phyloP scores from a whole-genome alignment of 2,113 vertebrate species.

The Motacilla alba region DNA sequence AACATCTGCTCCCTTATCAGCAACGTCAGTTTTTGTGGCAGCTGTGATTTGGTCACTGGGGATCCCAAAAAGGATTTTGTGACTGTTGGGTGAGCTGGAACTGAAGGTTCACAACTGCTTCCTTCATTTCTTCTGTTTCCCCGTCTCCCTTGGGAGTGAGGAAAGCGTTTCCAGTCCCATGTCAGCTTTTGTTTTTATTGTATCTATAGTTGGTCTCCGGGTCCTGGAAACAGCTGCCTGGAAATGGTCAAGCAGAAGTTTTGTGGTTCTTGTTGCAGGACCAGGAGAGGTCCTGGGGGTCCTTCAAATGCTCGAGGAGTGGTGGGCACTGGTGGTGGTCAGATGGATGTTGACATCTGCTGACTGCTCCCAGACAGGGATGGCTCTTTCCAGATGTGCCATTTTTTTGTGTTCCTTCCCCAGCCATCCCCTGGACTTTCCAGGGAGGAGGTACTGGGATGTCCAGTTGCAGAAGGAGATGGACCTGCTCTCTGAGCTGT shows the following conservation, averaged over 20 bases:
- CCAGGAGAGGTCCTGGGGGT: background rate
- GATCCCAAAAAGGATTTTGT: background rate
- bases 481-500: background rate
- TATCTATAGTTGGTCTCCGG: accelerated
- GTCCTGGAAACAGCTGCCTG: background rate
- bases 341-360: background rate
- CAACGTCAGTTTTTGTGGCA: background rate
- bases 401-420: background rate
- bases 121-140: background rate
- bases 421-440: background rate
- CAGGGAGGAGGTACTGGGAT: background rate
- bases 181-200: background rate
- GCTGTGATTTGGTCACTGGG: background rate
- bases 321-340: background rate
- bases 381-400: background rate
- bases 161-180: background rate
- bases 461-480: background rate
- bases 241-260: background rate
- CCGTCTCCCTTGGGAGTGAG: background rate
- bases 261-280: background rate
- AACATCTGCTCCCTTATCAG: background rate
- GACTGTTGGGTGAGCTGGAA: background rate
- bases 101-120: background rate
- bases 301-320: background rate
- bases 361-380: background rate